Evolutionary conservation across 1,140 invertebrate species (phyloP).

Genomic region (Macrostomum lignano): DNA sequence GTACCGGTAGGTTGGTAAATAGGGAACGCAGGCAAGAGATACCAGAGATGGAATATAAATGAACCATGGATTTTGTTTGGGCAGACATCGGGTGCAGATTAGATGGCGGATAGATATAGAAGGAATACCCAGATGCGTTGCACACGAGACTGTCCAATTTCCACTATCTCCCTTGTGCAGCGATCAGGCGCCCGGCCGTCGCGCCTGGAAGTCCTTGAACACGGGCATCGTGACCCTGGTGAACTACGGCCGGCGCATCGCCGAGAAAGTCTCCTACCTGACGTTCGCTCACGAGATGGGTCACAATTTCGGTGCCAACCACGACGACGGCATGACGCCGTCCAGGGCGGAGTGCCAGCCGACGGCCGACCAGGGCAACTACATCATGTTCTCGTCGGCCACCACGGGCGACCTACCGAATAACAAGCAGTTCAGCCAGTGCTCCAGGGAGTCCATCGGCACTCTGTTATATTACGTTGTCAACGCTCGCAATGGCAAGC

Average conservation of each 20-base stretch:
- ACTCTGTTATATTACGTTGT: constrained; percentile 36
- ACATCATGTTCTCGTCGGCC: constrained; percentile 36
- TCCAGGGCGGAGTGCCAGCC: neutral
- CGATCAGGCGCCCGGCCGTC: no score
- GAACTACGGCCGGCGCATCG: constrained; percentile 62
- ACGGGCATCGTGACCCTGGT: constrained; percentile 97
- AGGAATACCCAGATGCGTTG: no score
- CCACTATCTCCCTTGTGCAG: no score
- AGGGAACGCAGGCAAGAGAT: no score
- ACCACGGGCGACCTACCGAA: constrained; percentile 22
- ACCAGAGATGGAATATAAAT: no score
- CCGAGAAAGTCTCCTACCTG: constrained; percentile 60
- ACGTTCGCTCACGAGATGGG: constrained; percentile 95
- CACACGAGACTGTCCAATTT: no score
- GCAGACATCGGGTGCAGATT: no score
- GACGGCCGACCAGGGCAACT: constrained; percentile 56
- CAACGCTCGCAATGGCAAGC: constrained; percentile 33
- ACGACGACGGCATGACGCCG: constrained; percentile 11
- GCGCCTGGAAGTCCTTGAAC: constrained; percentile 43
- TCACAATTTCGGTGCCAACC: constrained; percentile 73
- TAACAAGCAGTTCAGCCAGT: constrained; percentile 23
- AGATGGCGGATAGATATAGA: no score
- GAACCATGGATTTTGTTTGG: no score
- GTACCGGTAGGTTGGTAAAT: no score
- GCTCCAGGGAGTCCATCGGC: constrained; percentile 68